Evolutionary conservation across 2,113 vertebrate genomes (phyloP), one percentile per base, ranked within the genome.

Genomic region (Anas platyrhynchos): DNA sequence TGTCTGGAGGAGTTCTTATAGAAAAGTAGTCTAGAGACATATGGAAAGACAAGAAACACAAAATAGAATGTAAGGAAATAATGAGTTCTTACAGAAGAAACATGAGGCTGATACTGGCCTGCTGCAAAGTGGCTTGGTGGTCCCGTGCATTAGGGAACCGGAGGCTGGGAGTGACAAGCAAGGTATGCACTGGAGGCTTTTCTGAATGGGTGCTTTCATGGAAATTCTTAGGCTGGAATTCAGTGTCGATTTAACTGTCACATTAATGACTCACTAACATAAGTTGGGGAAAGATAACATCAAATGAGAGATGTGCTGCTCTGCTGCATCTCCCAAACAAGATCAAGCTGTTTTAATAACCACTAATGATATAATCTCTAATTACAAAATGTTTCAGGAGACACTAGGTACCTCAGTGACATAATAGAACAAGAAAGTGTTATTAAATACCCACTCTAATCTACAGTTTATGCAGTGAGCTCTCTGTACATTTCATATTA

Each of bases 151-250:
- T 26, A 44, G 38, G 46, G 44, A 66, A 6, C 2, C 16, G 61
- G 62, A 63, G 59, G 9, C 23, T 55, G 67, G 36, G 18, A 59
- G 5, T 1, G 1, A 20, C 23, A 29, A 58, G 6, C 41, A 36
- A 67, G 46, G 41, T 43, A 14, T 1, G 4, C 0, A 2, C 4
- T 6, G 2, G 32, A 74, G 34, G 12, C 11, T 44, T 48, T 41
- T 86, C 50, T 66, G 74, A 61, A 25, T 50, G 52, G 16, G 7
- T 21, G 32, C 52, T 58, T 46, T 34, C 27, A 43, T 29, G 59
- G 17, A 22, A 59, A 14, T n/a, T 65, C 71, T 56, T 7, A 32
- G 23, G 12, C 7, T 83, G 81, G n/a, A 50, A 71, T 80, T 89
- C 86, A 11, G 34, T 50, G 26, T 67, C 31, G 46, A 4, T 72